phyloP scores from a whole-genome alignment of 2,888 invertebrate genomes.

The Sericinus montela region DNA sequence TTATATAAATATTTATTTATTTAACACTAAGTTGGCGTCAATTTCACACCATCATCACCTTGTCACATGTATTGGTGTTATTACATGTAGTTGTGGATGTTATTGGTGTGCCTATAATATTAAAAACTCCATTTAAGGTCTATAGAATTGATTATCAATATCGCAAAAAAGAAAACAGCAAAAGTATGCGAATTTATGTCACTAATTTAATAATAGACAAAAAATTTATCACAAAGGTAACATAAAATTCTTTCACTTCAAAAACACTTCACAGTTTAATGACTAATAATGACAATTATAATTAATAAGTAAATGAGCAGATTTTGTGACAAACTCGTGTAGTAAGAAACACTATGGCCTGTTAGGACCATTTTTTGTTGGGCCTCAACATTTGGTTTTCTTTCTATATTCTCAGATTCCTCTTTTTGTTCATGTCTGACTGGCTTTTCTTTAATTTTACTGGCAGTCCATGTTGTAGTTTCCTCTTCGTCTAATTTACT shows the following conservation, averaged over 20 bases:
- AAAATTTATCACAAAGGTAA: conserved; percentile 14
- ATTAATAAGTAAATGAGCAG: conserved; percentile 25
- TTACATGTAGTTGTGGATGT: no score
- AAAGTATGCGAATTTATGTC: background rate
- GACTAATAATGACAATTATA: conserved; percentile 3
- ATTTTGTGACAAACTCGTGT: background rate
- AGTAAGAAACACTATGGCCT: background rate
- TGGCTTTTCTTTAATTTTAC: conserved; percentile 26
- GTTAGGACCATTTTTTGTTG: conserved; percentile 21
- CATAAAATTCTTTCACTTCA: conserved; percentile 8
- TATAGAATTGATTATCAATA: no score
- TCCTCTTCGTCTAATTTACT: conserved; percentile 13
- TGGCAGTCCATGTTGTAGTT: conserved; percentile 35
- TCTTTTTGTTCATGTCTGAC: conserved; percentile 24
- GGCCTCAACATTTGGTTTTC: conserved; percentile 25
- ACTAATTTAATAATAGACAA: conserved; percentile 7
- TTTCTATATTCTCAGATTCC: conserved; percentile 27
- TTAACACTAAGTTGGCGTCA: no score
- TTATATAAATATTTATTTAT: no score
- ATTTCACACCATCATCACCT: no score
- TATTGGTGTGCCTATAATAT: no score
- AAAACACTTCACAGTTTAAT: conserved; percentile 3
- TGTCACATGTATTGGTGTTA: no score
- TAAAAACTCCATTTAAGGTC: no score
- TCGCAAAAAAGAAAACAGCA: background rate